Evolutionary conservation across 2,113 vertebrate species (phyloP).

Genomic region (Gorsachius goisagi): DNA sequence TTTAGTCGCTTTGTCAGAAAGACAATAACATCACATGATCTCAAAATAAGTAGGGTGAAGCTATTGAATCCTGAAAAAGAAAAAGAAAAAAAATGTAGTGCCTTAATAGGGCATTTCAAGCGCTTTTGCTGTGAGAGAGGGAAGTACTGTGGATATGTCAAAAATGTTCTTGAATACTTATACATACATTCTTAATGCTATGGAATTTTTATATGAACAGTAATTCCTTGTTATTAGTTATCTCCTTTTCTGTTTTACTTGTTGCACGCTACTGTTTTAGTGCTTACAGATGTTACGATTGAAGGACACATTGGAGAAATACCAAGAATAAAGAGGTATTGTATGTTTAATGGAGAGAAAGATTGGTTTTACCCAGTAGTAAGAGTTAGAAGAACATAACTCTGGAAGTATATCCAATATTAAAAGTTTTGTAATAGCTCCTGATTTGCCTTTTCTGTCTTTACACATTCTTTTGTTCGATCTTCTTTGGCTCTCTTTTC

Average conservation of each 20-base stretch:
- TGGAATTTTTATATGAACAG: background rate
- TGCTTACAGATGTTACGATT: background rate
- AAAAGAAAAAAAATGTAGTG: background rate
- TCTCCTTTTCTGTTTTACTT: background rate
- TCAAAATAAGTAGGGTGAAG: background rate
- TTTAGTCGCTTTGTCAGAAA: background rate
- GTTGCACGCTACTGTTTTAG: background rate
- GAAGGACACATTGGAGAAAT: background rate
- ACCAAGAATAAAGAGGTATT: background rate
- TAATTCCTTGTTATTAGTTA: background rate
- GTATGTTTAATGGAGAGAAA: background rate
- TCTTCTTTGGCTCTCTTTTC: background rate
- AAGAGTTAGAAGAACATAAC: background rate
- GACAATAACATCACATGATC: background rate
- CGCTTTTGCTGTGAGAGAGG: background rate
- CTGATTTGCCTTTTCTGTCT: background rate
- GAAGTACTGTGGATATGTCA: background rate
- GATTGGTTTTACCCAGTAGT: background rate
- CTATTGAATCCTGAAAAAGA: background rate
- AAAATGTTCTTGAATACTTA: background rate
- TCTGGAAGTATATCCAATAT: background rate
- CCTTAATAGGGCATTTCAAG: background rate
- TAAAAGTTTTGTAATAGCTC: background rate
- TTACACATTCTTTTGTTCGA: background rate
- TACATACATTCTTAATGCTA: background rate